Evolutionary conservation across 2,888 invertebrate species (phyloP).

Genomic region (Hyppa rectilinea): DNA sequence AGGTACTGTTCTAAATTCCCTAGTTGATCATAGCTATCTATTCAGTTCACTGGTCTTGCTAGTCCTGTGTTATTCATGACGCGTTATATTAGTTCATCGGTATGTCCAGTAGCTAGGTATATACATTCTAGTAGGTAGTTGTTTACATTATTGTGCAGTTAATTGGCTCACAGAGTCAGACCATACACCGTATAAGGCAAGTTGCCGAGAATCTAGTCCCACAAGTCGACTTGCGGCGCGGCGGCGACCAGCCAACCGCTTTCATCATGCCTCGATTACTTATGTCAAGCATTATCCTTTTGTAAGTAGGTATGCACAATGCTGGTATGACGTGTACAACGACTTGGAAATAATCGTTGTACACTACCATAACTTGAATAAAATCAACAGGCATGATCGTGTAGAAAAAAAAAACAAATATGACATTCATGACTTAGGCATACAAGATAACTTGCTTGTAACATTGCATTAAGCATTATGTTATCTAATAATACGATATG

Average conservation of each 20-base stretch:
- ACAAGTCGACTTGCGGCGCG: conserved; percentile 63
- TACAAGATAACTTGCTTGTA: conserved; percentile 21
- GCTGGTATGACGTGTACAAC: conserved; percentile 35
- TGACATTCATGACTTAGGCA: conserved; percentile 24
- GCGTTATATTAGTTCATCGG: conserved; percentile 58
- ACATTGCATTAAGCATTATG: conserved; percentile 24
- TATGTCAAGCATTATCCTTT: conserved; percentile 68
- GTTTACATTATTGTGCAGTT: conserved; percentile 78
- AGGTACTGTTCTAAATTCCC: conserved; percentile 2
- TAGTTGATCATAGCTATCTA: conserved; percentile 6
- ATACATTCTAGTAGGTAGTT: conserved; percentile 67
- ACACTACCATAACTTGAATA: conserved; percentile 29
- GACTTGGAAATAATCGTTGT: conserved; percentile 37
- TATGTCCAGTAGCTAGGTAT: conserved; percentile 54
- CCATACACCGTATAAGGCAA: conserved; percentile 80
- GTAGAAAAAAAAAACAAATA: conserved; percentile 18
- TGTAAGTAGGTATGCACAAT: conserved; percentile 49
- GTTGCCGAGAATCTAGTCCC: conserved; percentile 81
- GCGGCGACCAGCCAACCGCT: conserved; percentile 70
- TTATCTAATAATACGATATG: conserved; percentile 33
- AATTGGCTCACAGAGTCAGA: conserved; percentile 80
- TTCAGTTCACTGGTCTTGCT: conserved; percentile 20
- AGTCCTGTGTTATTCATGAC: conserved; percentile 48
- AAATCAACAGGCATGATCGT: conserved; percentile 4
- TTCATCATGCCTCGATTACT: conserved; percentile 72